Evolutionary conservation across 2,113 vertebrate species (phyloP).

Genomic region (Sylvietta virens): DNA sequence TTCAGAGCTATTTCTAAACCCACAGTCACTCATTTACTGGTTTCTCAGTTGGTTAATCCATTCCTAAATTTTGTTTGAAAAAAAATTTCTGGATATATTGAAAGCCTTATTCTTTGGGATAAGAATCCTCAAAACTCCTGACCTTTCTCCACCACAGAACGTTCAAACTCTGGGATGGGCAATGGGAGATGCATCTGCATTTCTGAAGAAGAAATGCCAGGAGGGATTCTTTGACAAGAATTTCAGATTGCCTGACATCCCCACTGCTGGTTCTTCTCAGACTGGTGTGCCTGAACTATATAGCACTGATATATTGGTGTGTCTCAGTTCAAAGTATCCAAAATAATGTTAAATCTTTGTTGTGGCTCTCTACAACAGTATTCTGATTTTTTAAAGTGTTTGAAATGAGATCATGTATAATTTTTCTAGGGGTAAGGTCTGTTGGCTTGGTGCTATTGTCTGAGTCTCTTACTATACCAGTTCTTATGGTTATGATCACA

Average conservation of each 20-base stretch:
- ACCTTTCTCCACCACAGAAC: neutral
- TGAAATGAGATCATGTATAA: neutral
- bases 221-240: neutral
- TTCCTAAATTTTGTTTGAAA: neutral
- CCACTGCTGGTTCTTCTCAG: neutral
- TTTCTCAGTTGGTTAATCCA: neutral
- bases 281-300: neutral
- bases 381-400: neutral
- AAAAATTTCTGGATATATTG: neutral
- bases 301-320: neutral
- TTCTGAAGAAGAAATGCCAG: neutral
- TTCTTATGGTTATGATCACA: neutral
- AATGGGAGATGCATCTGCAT: neutral
- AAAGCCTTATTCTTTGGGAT: neutral
- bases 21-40: fast-evolving
- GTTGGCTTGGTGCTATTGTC: neutral
- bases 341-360: neutral
- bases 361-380: neutral
- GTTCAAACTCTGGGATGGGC: neutral
- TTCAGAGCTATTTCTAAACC: neutral
- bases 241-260: neutral
- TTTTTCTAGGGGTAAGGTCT: neutral
- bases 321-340: neutral
- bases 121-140: neutral
- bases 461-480: neutral